These are phyloP conservation scores for Excalfactoria chinensis DNA, from an alignment of 2,113 vertebrate species.

Conservation along the genomic window DNA sequence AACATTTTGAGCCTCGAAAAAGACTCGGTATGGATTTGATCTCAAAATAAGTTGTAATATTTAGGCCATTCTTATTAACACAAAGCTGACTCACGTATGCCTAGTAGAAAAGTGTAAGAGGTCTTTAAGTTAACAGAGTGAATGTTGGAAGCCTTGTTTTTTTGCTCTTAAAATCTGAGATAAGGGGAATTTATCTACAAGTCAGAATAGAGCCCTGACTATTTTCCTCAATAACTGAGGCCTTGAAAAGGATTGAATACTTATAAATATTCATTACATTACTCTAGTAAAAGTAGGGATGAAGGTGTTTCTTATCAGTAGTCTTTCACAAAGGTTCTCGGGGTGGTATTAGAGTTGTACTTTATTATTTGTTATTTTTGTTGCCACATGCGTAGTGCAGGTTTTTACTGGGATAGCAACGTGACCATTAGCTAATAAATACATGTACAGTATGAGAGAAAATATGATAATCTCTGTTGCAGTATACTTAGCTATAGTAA, in stretches of 20 bases:
- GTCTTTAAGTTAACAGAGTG: not conserved
- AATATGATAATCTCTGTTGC: not conserved
- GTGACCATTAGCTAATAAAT: not conserved
- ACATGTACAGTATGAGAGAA: not conserved
- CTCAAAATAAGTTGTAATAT: not conserved
- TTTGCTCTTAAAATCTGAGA: not conserved
- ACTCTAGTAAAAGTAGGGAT: not conserved
- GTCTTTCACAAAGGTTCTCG: not conserved
- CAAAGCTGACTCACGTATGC: not conserved
- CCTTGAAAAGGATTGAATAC: not conserved
- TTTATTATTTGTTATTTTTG: not conserved
- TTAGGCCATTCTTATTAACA: not conserved
- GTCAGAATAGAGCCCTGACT: not conserved
- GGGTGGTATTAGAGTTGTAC: not conserved
- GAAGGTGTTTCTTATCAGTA: not conserved
- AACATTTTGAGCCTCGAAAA: slow-evolving; percentile 6
- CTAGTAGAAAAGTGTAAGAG: not conserved
- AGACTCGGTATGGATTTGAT: not conserved
- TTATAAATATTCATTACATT: not conserved
- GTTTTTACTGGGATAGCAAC: not conserved
- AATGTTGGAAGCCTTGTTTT: not conserved
- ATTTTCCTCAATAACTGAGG: not conserved
- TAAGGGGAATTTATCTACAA: not conserved
- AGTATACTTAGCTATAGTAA: not conserved
- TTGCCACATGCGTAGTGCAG: not conserved